Evolutionary conservation across 2,113 vertebrate genomes (phyloP), one percentile per base, ranked within the genome.

Genomic region (Cynopterus brachyotis): DNA sequence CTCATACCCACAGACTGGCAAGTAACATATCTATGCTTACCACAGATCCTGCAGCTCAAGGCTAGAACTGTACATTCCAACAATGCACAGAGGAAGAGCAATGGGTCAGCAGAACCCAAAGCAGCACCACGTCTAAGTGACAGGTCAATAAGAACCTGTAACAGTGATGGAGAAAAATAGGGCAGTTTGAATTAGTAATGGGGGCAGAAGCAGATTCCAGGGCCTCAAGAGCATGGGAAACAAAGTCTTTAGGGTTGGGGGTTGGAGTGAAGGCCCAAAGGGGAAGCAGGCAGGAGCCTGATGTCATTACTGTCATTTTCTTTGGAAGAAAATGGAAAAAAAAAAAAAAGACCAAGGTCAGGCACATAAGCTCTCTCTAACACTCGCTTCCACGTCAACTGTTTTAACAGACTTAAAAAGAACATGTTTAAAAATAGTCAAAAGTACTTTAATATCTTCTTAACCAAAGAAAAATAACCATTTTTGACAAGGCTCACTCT

Each of bases 81-180:
- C 26, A 47, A 5, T 4, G 47, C 50, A 35, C 2, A 79, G 6
- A 16, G 28, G 32, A 30, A n/a, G 15, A 6, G 4, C 32, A 19
- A 16, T 3, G 37, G 20, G 7, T 64, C 37, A 30, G 42, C 10
- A 45, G 32, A 47, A 24, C 37, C 35, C 30, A 7, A 12, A 35
- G 85, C 22, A 75, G 67, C 32, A 26, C 9, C 40, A 2, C 0
- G 0, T 26, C 32, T 35, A 9, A 26, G 47, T 1, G 47, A 32
- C 47, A 40, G 30, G 28, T 30, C 9, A 3, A 30, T 45, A 30
- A 72, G 81, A 73, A 3, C 9, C 53, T 5, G 2, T 26, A 15
- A 62, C 1, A 1, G 15, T 20, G 28, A 72, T 5, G 15, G 0
- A 22, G 15, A 32, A 24, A 45, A 35, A 50, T 0, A 12, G 17